Conservation (phyloP, 2,797 vertebrate species). For the Fistularia tabacaria region DNA sequence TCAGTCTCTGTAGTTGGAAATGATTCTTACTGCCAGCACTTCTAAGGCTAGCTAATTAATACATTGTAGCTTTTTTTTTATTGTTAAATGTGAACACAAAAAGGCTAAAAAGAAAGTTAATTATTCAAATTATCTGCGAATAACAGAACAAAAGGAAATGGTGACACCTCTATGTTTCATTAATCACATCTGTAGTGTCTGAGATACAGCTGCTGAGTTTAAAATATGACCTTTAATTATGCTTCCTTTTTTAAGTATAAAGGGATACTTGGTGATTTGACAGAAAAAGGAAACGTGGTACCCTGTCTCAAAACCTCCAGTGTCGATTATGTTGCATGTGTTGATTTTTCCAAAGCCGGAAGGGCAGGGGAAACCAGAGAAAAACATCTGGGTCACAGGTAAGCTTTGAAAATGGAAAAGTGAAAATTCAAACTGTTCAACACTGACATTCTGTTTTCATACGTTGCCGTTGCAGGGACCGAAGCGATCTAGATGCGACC, state of each 20-base stretch:
- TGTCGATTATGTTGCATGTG: too few relatives aligned
- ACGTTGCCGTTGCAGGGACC: too few relatives aligned
- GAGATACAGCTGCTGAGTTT: not conserved
- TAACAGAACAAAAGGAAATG: not conserved
- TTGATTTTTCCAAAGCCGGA: too few relatives aligned
- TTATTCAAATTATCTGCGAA: not conserved
- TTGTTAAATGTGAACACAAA: not conserved
- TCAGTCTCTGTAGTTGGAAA: not conserved
- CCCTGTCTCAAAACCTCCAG: too few relatives aligned
- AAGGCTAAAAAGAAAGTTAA: not conserved
- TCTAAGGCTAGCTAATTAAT: not conserved
- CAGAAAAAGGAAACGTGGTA: too few relatives aligned
- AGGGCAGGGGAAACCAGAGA: too few relatives aligned
- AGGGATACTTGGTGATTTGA: too few relatives aligned
- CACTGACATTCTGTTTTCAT: too few relatives aligned
- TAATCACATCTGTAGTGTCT: not conserved
- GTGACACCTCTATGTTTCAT: not conserved
- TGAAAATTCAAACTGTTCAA: too few relatives aligned
- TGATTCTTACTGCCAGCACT: not conserved
- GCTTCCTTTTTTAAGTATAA: not conserved
- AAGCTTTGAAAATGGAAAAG: too few relatives aligned
- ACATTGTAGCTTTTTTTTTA: not conserved
- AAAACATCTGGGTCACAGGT: too few relatives aligned
- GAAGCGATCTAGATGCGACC: too few relatives aligned
- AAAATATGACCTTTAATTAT: constrained; percentile 4